Percentiles rank a stretch among this genome's conserved stretches.
Evolutionary conservation across 1,140 invertebrate species (phyloP).

Genomic region (Scaptodrosophila lebanonensis): DNA sequence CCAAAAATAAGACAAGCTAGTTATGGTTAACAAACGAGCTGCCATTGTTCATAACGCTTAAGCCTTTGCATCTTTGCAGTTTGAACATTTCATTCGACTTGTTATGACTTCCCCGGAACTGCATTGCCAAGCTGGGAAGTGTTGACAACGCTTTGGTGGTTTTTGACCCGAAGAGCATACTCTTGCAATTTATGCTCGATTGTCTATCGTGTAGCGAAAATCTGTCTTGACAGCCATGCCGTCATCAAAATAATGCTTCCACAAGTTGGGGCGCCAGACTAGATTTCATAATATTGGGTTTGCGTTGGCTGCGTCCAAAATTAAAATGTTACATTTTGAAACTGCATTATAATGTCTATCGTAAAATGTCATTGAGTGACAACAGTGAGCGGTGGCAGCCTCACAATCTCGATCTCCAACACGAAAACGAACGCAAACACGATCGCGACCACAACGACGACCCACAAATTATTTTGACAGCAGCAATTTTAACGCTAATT

Average conservation of each 20-base stretch:
- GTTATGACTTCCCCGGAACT: slow-evolving; percentile 16
- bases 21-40: too few relatives aligned
- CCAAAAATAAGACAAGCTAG: too few relatives aligned
- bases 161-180: slow-evolving; percentile 12
- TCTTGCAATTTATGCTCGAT: too few relatives aligned
- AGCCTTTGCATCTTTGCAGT: slow-evolving; percentile 29
- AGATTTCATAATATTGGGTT: slow-evolving; percentile 58
- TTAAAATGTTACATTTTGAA: slow-evolving; percentile 69
- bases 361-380: slow-evolving; percentile 68
- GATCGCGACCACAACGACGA: too few relatives aligned
- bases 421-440: too few relatives aligned
- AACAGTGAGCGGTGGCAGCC: background rate
- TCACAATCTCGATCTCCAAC: too few relatives aligned
- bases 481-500: slow-evolving; percentile 47
- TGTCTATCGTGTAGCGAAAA: too few relatives aligned
- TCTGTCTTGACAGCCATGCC: too few relatives aligned
- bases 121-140: slow-evolving; percentile 14
- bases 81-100: slow-evolving; percentile 13
- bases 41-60: too few relatives aligned
- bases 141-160: slow-evolving; percentile 6
- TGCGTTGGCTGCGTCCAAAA: slow-evolving; percentile 36
- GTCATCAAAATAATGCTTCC: too few relatives aligned
- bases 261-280: too few relatives aligned
- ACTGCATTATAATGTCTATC: slow-evolving; percentile 69
- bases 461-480: slow-evolving; percentile 57